These are phyloP conservation scores for Isichthys henryi DNA, from an alignment of 2,113 vertebrate species.

Conservation along the genomic window DNA sequence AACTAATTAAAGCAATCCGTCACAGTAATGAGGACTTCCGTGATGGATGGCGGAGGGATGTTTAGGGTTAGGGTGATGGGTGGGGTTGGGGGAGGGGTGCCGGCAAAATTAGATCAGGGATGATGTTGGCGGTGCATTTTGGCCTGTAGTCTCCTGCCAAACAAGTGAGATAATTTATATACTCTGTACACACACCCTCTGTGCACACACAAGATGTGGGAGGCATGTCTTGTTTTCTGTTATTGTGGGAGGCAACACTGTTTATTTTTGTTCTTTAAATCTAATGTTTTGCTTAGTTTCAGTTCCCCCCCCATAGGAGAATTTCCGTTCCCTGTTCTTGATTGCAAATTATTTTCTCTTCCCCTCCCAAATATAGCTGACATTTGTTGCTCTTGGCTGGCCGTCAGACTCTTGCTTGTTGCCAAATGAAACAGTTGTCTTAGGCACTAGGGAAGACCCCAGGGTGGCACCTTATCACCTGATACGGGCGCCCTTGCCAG, in stretches of 20 bases:
- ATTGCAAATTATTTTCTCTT: slow-evolving; percentile 31
- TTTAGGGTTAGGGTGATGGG: neutral
- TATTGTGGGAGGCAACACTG: neutral
- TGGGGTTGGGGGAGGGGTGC: neutral
- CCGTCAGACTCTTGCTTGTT: slow-evolving; percentile 20
- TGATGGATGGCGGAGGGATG: slow-evolving; percentile 13
- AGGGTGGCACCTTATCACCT: slow-evolving; percentile 34
- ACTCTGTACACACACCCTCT: neutral
- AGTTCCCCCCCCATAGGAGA: slow-evolving; percentile 14
- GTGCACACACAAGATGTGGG: neutral
- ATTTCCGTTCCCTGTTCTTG: slow-evolving; percentile 34
- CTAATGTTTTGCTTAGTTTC: neutral
- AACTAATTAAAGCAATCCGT: slow-evolving; percentile 50
- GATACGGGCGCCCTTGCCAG: slow-evolving; percentile 1
- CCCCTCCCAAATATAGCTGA: slow-evolving; percentile 25
- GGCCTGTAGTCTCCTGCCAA: neutral
- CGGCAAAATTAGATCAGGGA: neutral
- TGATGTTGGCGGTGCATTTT: neutral
- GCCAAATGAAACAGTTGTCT: slow-evolving; percentile 32
- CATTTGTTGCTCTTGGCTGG: slow-evolving; percentile 33
- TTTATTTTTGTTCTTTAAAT: neutral
- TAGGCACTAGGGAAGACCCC: slow-evolving; percentile 24
- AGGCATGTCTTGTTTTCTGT: neutral
- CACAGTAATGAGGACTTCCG: slow-evolving; percentile 40
- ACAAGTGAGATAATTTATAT: neutral